Evolutionary conservation across 2,113 vertebrate species (phyloP), one percentile per base, ranked within the genome.

Genomic region (Myrmecophaga tridactyla): DNA sequence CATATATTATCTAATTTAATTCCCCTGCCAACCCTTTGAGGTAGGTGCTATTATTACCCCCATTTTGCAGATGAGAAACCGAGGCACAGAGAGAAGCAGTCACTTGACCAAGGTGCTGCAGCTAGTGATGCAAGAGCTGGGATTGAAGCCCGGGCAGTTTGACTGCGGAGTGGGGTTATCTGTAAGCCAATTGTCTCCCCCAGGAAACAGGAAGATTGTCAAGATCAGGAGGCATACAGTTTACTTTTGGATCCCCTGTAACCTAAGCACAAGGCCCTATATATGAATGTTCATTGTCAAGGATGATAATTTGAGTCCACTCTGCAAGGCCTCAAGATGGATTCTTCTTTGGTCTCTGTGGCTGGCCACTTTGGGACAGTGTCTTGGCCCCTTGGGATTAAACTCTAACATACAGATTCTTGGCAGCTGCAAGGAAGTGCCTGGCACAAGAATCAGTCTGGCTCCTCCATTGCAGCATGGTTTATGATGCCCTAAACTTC

Each of bases 21-120:
- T 18, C 7, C 92, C 31, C 14, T 72, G 29, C 53, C 92, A 87
- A 39, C 41, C 13, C 73, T 95, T 73, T 48, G 48, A 86, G 75
- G 63, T 25, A 15, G 36, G 51, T 17, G 51, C 36, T 34, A 7
- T 20, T 12, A 25, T 20, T 12, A 25, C 29, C 63, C 67, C 63
- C 46, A n/a, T 21, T 80, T 89, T 90, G 80, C 56, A 84, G 20
- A 15, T 56, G 82, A 93, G 80, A 75, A 72, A 80, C 85, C 29
- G 20, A 90, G 51, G n/a, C n/a, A n/a, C n/a, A n/a, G 41, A 94
- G 25, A 39, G 72, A 95, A n/a, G 75, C 25, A 21, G 12, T 62
- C 56, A 72, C 70, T 31, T 89, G 76, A 51, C 41, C 25, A 69
- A 3, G 13, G 23, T 58, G 51, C 11, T 34, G 2, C 20, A 85